Evolutionary conservation across 2,888 invertebrate genomes (phyloP), one percentile per base, ranked within the genome.

Genomic region (Aplocera efformata): DNA sequence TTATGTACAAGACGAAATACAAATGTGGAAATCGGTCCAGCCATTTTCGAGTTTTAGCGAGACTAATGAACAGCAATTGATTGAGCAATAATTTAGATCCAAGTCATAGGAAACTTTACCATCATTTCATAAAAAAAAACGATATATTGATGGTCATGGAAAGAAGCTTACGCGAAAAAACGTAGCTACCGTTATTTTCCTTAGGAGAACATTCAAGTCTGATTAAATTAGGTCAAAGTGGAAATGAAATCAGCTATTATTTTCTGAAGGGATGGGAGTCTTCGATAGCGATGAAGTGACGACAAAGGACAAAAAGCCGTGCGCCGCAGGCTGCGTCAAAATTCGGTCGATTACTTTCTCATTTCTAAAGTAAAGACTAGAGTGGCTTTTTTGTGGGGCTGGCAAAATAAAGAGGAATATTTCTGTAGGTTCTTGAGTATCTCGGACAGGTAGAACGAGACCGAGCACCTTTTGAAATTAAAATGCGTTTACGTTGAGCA

Each of bases 281-380:
- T 62, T 56, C 61, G 60, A 66, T 67, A 52, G 53, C 56, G 62
- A 68, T 66, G 58, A 63, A 56, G 56, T 58, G 50, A 50, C 66
- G 67, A 74, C 70, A 72, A 69, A 64, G 60, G 56, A 64, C 50
- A 54, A 56, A 61, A 48, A 36, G 48, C 46, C 45, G 49, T 48
- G 49, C 44, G 56, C 56, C 60, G 48, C 59, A 61, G 63, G 65
- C 64, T 70, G 68, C 67, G 70, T 72, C 68, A 64, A 72, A 72
- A 69, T 75, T 67, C 63, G 57, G 57, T 53, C 66, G 71, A 76
- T 76, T 68, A 62, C 70, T 70, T 17, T 17, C 3, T 72, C 67
- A 77, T 79, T 77, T 72, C 70, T 69, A 78, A 77, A 78, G 68
- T 69, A 69, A 60, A 69, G 56, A 55, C 55, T 55, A 56, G 47